Evolutionary conservation across 1,140 invertebrate genomes (phyloP).

Genomic region (Scaptomyza montana): DNA sequence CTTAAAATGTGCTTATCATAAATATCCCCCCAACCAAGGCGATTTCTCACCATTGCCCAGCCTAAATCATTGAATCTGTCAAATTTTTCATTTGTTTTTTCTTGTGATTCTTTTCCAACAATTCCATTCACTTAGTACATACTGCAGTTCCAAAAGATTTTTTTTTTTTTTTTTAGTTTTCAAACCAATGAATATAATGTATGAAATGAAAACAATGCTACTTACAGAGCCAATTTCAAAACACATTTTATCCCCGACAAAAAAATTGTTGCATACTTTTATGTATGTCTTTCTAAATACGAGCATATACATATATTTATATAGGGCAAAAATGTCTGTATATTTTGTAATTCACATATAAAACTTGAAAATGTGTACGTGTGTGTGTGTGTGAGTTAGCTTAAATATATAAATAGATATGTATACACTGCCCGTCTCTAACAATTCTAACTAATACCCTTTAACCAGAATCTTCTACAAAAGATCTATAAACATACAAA

Average conservation of each 20-base stretch:
- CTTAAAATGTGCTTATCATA: too few species aligned
- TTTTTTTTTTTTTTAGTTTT: neutral
- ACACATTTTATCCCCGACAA: neutral
- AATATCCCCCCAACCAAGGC: too few species aligned
- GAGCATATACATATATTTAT: neutral
- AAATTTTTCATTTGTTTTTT: neutral
- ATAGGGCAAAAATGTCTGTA: slow-evolving; percentile 19
- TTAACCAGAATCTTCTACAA: too few species aligned
- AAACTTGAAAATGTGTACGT: slow-evolving; percentile 5
- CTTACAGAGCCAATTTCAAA: neutral
- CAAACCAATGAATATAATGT: too few species aligned
- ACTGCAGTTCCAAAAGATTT: neutral
- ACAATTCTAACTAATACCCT: too few species aligned
- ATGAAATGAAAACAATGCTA: neutral
- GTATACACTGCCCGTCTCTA: slow-evolving; percentile 5
- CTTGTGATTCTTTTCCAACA: neutral
- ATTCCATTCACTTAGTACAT: neutral
- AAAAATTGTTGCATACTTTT: neutral
- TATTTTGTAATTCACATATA: slow-evolving; percentile 8
- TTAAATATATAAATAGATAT: neutral
- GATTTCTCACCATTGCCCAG: neutral
- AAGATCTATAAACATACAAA: too few species aligned
- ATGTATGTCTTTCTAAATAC: slow-evolving; percentile 3
- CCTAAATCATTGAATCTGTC: neutral
- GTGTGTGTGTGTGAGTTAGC: neutral